Base-by-base conservation (phyloP, 2,888 invertebrate genomes). In the Polia nebulosa region DNA sequence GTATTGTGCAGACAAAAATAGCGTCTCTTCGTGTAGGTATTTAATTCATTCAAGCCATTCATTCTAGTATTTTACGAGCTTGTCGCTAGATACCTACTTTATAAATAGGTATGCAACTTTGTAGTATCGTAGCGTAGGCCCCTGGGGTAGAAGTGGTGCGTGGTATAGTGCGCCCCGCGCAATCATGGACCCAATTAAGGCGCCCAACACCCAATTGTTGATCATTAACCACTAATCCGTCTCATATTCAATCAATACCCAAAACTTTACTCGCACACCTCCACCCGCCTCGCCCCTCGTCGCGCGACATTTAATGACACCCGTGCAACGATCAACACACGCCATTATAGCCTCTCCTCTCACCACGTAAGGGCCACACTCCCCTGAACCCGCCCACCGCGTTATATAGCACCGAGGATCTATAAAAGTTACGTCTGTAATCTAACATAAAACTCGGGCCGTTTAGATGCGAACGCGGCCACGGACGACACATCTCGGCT, bases 401-500 rank as follows among this genome's bases (percentile, higher is more conserved):
- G 95, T 95, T 95, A 95, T 95, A 95, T 95, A 95, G 95, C 95
- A 95, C 95, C 94, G 95, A 95, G 95, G 95, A 95, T 95, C 95
- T 95, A 95, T 95, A 95, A 95, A 95, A 95, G 95, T 95, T 95
- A 95, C 95, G 95, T 95, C 95, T 95, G 95, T 95, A 95, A 95
- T 95, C 95, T 95, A 95, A 95, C 95, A 95, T 95, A 95, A 95
- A 95, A 95, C 95, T 95, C 95, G 94, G 95, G 95, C 95, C 95
- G 95, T 95, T 95, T 95, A 95, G 95, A 95, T 95, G 95, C 93
- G 95, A 95, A 95, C 95, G 95, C 95, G 95, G 94, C 94, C 92
- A 94, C 94, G 95, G 95, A 93, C 94, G 95, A 95, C 95, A 95
- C 95, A 95, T 95, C 95, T 95, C 95, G 91, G 88, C 87, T 92